Conservation (phyloP, 2,888 invertebrate genomes). For the Steinernema hermaphroditum region DNA sequence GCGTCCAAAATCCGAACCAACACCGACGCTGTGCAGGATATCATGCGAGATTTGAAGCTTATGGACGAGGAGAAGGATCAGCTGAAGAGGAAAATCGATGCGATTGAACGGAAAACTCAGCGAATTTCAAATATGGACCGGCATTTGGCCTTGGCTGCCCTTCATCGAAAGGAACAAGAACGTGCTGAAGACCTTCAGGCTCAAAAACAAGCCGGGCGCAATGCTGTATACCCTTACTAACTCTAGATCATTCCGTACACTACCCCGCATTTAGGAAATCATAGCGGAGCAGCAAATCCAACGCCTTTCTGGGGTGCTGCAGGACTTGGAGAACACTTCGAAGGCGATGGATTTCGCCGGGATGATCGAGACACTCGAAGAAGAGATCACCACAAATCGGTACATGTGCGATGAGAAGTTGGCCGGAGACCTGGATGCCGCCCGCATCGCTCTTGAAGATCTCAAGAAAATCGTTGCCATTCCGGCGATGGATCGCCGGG, state of each 20-base stretch:
- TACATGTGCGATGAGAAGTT: conserved; percentile 80
- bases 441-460: conserved; percentile 38
- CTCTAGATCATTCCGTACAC: neutral
- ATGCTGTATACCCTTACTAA: conserved; percentile 65
- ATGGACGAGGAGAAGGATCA: conserved; percentile 79
- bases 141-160: conserved; percentile 68
- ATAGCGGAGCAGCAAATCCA: conserved; percentile 41
- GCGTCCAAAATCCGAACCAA: neutral
- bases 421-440: conserved; percentile 74
- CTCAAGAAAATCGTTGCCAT: conserved; percentile 72
- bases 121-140: conserved; percentile 55
- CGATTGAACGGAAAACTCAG: conserved; percentile 67
- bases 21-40: neutral
- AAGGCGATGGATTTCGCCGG: conserved; percentile 17
- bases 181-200: conserved; percentile 71
- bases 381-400: conserved; percentile 77
- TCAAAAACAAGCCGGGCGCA: conserved; percentile 73
- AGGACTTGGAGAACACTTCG: conserved; percentile 11
- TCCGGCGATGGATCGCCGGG: conserved; percentile 74
- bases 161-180: conserved; percentile 73
- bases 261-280: conserved; percentile 39
- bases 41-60: conserved; percentile 76
- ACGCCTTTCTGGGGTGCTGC: conserved; percentile 12
- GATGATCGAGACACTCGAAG: conserved; percentile 63
- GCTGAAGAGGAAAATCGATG: conserved; percentile 73